Base-by-base conservation (phyloP, 2,797 vertebrate species). In the Ptychobarbus kaznakovi region DNA sequence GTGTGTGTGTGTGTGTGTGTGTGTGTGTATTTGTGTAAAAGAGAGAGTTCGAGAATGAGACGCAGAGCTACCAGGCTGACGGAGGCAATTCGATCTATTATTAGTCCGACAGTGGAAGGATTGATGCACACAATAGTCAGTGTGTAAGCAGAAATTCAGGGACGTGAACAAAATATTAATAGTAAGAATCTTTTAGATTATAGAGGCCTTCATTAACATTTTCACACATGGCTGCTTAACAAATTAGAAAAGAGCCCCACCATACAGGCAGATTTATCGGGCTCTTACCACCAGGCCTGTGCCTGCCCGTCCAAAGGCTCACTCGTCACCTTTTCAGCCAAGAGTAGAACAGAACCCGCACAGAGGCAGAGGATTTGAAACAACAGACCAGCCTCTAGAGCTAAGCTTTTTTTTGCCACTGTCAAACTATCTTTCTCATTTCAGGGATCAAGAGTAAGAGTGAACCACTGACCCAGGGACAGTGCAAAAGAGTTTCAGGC, bases 121-220 rank as follows among this genome's bases (percentile, higher is more conserved):
- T 94, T 95, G 97, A 96, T 96, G 96, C 91, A 84, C 93, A 93
- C 95, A 94, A 95, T 91, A 94, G 95, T 96, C 95, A 88, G 94
- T 89, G 89, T 89, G 93, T 95, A 96, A 96, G 96, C 95, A 93
- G 95, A 95, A 95, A 95, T 95, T 93, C 93, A 76, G 63, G 82
- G 95, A 97, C 95, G 96, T 97, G 97, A 95, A 93, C 93, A 83
- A 95, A 96, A 97, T 98, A 96, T 93, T 95, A 96, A 98, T 96
- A 87, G 95, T 92, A 93, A 95, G 95, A 95, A 96, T 96, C 97
- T 96, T 88, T 91, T 94, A 94, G 96, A 96, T 97, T 95, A 96
- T 96, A 94, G 96, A 96, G 96, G 95, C 97, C 97, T 97, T 98
- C 97, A 96, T 98, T 98, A 97, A 97, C 97, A 96, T 98, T 98